phyloP scores from a whole-genome alignment of 2,888 invertebrate genomes.

The Nebria salina region DNA sequence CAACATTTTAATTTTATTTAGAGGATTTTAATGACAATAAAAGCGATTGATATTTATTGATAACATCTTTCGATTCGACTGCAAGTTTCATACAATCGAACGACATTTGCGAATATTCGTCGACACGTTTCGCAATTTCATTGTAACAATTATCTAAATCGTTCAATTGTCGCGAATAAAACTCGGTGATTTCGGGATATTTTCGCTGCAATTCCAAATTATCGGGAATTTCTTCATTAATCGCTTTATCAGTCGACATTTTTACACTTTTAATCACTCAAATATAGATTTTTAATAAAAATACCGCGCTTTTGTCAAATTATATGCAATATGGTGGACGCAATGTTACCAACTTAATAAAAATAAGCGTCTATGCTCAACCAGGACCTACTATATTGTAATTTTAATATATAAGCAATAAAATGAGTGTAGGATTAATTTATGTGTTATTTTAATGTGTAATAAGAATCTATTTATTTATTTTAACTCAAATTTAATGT shows the following conservation, averaged over 20 bases:
- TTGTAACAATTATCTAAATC: slow-evolving; percentile 14
- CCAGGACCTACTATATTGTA: no score
- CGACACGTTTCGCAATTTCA: not conserved
- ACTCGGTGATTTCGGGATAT: slow-evolving; percentile 12
- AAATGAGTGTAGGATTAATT: no score
- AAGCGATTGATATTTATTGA: not conserved
- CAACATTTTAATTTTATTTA: not conserved
- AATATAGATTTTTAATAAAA: no score
- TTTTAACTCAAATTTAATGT: no score
- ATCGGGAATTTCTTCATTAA: not conserved
- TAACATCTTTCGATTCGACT: not conserved
- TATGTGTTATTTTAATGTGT: no score
- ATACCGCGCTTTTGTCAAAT: not conserved
- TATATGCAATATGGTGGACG: not conserved
- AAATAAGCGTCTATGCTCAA: no score
- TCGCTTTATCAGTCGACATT: not conserved
- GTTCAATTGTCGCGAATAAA: not conserved
- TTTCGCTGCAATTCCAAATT: not conserved
- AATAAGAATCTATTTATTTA: no score
- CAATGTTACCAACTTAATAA: not conserved
- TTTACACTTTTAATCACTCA: not conserved
- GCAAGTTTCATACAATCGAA: not conserved
- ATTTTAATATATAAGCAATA: no score
- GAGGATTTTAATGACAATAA: not conserved
- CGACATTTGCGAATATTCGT: slow-evolving; percentile 18